Evolutionary conservation across 1,140 invertebrate genomes (phyloP), one percentile per base, ranked within the genome.

Genomic region (Panagrolaimus sp.): DNA sequence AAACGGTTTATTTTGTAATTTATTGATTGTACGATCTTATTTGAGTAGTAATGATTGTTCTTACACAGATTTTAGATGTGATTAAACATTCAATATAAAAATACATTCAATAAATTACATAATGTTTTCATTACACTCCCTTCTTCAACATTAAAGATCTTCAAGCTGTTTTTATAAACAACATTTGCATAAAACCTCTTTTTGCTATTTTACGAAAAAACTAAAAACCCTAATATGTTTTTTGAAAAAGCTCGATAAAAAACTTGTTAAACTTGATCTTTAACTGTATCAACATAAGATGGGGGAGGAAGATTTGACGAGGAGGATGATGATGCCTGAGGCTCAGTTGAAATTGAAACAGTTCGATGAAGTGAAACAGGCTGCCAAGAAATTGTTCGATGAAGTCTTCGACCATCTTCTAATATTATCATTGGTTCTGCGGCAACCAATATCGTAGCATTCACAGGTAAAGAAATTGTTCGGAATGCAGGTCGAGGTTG

Each of bases 351-450:
- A 2, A 38, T 7, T 38, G 32, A 38, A 38, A 38, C 32, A 2
- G 32, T 38, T 38, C 32, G 32, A 38, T 38, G 52, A n/a, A 28
- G 52, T 28, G 28, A 21, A 10, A 21, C 52, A 58, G 21, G 52
- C 4, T 58, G 52, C 52, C 52, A 58, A 12, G 14, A n/a, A 12
- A 28, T 58, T 21, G 52, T 58, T 58, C 28, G 21, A 28, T 58
- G 52, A 26, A 58, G 21, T 58, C 52, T 12, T 26, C 52, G 52
- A 58, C 21, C 52, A 26, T 58, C 52, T 26, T 58, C 52, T 12
- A 21, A 21, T 21, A 12, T 58, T n/a, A 24, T 24, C 21, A 58
- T 26, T 21, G 52, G 52, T 12, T 58, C 21, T 28, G 52, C n/a
- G 10, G 28, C 21, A 12, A 58, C 52, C 7, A 38, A 38, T 12